Evolutionary conservation across 2,113 vertebrate genomes (phyloP), one percentile per base, ranked within the genome.

Genomic region (Pluvialis apricaria): DNA sequence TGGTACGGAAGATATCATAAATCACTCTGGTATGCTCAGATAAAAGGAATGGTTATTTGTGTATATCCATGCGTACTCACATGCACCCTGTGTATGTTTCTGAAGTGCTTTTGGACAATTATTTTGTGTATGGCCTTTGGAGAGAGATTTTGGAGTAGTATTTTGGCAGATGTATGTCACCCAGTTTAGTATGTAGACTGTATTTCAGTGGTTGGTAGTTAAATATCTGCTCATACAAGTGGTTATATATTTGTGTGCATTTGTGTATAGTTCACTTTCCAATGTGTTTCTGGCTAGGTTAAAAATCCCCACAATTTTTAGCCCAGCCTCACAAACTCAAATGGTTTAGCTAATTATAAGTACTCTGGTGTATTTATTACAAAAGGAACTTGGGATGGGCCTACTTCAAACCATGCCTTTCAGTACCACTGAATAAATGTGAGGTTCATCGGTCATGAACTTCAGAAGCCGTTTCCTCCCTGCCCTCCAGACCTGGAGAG

Each of bases 61-160:
- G 40, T 61, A 0, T 38, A 7, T 51, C 47, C 54, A 0, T 36
- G 18, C 7, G 10, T 19, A 21, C 22, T 5, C 32, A 64, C 4
- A 2, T 31, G 17, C 24, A 40, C 49, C 6, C 40, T 60, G 9
- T 26, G 5, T 10, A 3, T 70, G 60, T 44, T 92, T 88, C 77
- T 86, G 47, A 47, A 58, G 42, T 70, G 49, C 19, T 62, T 70
- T 70, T 80, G 75, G 32, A 13, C 64, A n/a, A 16, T 61, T 77
- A 26, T 73, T 85, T 66, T 60, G 58, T 82, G 20, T 49, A 3
- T 52, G 47, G 17, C 25, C 51, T 73, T 83, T 16, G 52, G 52
- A 80, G 62, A 80, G 44, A n/a, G 28, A 25, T 62, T 93, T 88
- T 70, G 55, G 31, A n/a, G 55, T 6, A 32, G 28, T 21, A 6